Base-by-base conservation (phyloP, 2,113 vertebrate genomes). In the Boulengeromyrus knoepffleri region DNA sequence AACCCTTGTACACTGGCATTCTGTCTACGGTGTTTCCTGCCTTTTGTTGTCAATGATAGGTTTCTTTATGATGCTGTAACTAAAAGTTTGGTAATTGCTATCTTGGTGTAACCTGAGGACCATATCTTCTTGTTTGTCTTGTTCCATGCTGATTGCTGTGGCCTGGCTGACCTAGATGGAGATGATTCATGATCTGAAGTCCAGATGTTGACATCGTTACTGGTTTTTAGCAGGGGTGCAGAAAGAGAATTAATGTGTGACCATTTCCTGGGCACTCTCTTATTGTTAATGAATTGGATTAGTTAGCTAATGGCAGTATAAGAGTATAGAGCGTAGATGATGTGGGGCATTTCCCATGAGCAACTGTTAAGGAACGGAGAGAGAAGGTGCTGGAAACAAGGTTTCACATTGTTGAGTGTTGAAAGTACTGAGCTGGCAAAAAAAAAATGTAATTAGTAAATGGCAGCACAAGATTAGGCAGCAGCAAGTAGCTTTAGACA, bases 391-490 rank as follows among this genome's bases (percentile, higher is more conserved):
- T 62, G 42, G 88, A 13, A 92, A 91, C 90, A n/a, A 27, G 24
- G 45, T 47, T 21, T 93, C 56, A 90, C 92, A 88, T 90, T 94
- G n/a, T 91, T 93, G 94, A 92, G 89, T 91, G 93, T 91, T 88
- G 87, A 94, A 93, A 89, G 94, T 66, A 92, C 90, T 90, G 84
- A 39, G 90, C 92, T 92, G 93, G 92, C 93, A 31, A 88, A 62
- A 95, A 94, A 49, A 53, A 62, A 88, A 93, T 92, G 90, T 93
- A 93, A 91, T 92, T 91, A 94, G 92, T 93, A 94, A 88, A 92
- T 94, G 93, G 93, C 90, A 92, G 93, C 89, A 92, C 89, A 91
- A 21, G 88, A 50, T 92, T 39, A 89, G 92, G 92, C 93, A 95
- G 94, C 89, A 88, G 3, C 91, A 91, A 94, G 90, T 92, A 91